Base-by-base conservation (phyloP, 2,888 invertebrate species). In the Apantesis nais region DNA sequence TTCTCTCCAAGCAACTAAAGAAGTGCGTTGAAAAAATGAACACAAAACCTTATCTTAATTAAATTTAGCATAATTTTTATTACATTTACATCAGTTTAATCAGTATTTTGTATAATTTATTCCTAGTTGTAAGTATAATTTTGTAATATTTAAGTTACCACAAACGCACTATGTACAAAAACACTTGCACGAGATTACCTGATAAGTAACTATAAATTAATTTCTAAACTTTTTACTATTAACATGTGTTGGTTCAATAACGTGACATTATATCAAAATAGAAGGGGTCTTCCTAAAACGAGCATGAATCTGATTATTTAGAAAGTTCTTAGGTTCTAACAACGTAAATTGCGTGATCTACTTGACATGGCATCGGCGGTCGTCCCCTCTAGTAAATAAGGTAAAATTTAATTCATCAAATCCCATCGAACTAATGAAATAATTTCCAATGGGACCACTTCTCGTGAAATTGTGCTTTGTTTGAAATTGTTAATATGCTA, bases 71-170 rank as follows among this genome's bases (percentile, higher is more conserved):
- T 81, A 79, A 78, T 81, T 78, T 76, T 66, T 66, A 58, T 22
- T 76, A 74, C 66, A 70, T 79, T 78, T 77, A 81, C 78, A 80
- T 74, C 78, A 82, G 76, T 83, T 58, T 4, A 76, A 81, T 76
- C 80, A 82, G 78, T 83, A 81, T 83, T 83, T 74, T 74, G 68
- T 79, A 74, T 78, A 79, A 81, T 78, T 78, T 78, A 80, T 80
- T 75, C 44, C 67, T 75, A 72, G 68, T 70, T 77, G 8, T 74
- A 81, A 73, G 72, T 73, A 66, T 78, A 78, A 74, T 63, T 69
- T 63, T 77, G 73, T 71, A 78, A 74, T 74, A 74, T 73, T 71
- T 78, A 79, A 76, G 78, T 81, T 83, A 82, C 81, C 80, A 78
- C 64, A 74, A 70, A 73, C 75, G 67, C 78, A 81, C 72, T 60